A percentile compares a stretch with the other conserved stretches of the same genome.
phyloP scores from a whole-genome alignment of 1,140 invertebrate genomes.

The Drosophila mojavensis region DNA sequence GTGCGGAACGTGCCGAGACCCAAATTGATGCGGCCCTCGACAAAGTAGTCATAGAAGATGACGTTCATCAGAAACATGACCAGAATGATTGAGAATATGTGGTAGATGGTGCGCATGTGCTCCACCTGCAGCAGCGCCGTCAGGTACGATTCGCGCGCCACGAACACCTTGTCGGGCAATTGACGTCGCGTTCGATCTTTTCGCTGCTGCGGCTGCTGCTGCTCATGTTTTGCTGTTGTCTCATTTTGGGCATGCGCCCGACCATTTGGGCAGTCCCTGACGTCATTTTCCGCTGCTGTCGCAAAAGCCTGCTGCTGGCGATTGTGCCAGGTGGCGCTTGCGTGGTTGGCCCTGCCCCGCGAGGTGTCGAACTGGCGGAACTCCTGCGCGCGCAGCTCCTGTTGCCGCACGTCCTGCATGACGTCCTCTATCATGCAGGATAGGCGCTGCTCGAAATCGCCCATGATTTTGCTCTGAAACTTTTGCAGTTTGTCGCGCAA shows the following conservation, averaged over 20 bases:
- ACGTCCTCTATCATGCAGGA: conserved; percentile 73
- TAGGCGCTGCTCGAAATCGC: conserved; percentile 66
- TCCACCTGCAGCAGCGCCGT: conserved; percentile 91
- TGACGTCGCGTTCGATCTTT: conserved; percentile 36
- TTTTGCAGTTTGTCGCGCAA: conserved; percentile 66
- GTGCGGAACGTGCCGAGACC: conserved; percentile 84
- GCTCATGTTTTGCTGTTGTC: conserved; percentile 22
- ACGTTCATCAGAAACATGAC: conserved; percentile 91
- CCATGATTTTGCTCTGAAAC: conserved; percentile 65
- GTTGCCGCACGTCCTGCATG: conserved; percentile 71
- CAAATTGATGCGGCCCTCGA: conserved; percentile 87
- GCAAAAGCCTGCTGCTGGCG: conserved; percentile 28
- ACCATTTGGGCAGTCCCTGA: conserved; percentile 46
- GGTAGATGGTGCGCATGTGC: conserved; percentile 92
- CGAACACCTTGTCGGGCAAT: conserved; percentile 88
- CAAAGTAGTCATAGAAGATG: conserved; percentile 89
- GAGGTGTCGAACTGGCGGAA: conserved; percentile 66
- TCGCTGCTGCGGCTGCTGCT: conserved; percentile 26
- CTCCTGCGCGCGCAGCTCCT: conserved; percentile 69
- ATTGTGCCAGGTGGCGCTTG: conserved; percentile 69
- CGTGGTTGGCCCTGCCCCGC: conserved; percentile 2
- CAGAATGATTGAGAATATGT: conserved; percentile 92
- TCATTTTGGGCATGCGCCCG: conserved; percentile 44
- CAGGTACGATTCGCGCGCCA: conserved; percentile 88
- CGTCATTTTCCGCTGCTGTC: conserved; percentile 17